Evolutionary conservation across 2,797 vertebrate species (phyloP), one percentile per base, ranked within the genome.

Genomic region (Mormyrus proboscirostris): DNA sequence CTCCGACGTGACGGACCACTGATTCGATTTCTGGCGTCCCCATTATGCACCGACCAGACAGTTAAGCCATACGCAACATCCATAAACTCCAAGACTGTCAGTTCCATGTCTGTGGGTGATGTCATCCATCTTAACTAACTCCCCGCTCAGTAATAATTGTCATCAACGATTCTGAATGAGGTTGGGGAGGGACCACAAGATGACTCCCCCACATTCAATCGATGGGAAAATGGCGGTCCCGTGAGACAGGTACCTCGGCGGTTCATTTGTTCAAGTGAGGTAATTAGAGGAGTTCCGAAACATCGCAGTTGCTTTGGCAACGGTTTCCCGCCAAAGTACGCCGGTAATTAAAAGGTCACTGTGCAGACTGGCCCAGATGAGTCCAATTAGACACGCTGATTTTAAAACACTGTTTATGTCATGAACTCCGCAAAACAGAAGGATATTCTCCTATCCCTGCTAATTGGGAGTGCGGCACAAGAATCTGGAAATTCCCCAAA

Each of bases 381-480:
- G 33, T 44, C 33, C 73, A 79, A 79, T 79, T 79, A 79, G 73
- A 41, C 38, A 79, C 16, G 41, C 38, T 38, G 29, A 79, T 79
- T 79, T 79, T 79, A 79, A 79, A 44, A 79, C 65, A 73, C 16
- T 79, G 73, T 79, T 41, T 79, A 44, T 79, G 73, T 44, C 73
- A 79, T 9, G 16, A 79, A 79, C 73, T 79, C 65, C 4, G 29
- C 10, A 73, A 79, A 79, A 79, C 14, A 41, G 38, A 79, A 79
- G 38, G 73, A 79, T 79, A 44, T 44, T n/a, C 73, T n/a, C 6
- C 41, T 44, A 41, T 79, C 38, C 16, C 33, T 51, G 83, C 22
- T 51, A 86, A 51, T 53, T 85, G 47, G 9, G 10, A 47, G 12
- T 47, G 22, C 12, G 51, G 8, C 9, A 3, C 19, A 50, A 22